A percentile compares a stretch with the other conserved stretches of the same genome.
phyloP scores from a whole-genome alignment of 2,113 vertebrate species.

The Equus quagga region DNA sequence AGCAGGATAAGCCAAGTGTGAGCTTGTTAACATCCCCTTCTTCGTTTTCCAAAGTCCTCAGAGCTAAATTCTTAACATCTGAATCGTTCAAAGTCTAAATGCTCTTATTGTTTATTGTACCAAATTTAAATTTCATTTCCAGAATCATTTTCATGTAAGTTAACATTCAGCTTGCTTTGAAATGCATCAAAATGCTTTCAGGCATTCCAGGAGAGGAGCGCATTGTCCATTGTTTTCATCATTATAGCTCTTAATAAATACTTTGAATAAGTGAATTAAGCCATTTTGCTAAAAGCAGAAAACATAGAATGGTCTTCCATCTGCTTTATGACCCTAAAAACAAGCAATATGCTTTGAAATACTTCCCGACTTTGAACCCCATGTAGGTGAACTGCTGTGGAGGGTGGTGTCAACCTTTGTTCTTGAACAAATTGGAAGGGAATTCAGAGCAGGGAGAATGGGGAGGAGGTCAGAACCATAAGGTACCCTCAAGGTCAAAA shows the following conservation, averaged over 20 bases:
- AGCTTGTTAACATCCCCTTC: background rate
- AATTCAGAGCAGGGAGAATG: rapidly evolving
- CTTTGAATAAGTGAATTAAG: background rate
- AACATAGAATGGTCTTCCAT: background rate
- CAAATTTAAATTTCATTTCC: background rate
- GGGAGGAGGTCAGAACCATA: rapidly evolving
- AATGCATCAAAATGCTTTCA: rapidly evolving
- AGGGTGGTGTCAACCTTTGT: rapidly evolving
- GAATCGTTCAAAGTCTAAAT: rapidly evolving
- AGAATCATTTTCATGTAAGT: background rate
- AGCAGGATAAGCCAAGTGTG: rapidly evolving
- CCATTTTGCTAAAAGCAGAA: background rate
- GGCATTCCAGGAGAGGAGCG: rapidly evolving
- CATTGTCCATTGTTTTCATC: rapidly evolving
- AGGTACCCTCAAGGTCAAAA: rapidly evolving
- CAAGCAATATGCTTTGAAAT: rapidly evolving
- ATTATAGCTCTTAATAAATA: rapidly evolving
- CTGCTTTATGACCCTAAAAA: background rate
- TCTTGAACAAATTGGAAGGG: too few species aligned
- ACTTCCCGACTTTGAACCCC: background rate
- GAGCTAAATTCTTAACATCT: background rate
- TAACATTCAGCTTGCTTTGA: rapidly evolving
- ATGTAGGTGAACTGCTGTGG: too few species aligned
- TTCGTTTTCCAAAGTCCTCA: background rate
- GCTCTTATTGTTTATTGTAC: background rate